phyloP scores from a whole-genome alignment of 2,888 invertebrate genomes.

The Ichneumoninae sp. region DNA sequence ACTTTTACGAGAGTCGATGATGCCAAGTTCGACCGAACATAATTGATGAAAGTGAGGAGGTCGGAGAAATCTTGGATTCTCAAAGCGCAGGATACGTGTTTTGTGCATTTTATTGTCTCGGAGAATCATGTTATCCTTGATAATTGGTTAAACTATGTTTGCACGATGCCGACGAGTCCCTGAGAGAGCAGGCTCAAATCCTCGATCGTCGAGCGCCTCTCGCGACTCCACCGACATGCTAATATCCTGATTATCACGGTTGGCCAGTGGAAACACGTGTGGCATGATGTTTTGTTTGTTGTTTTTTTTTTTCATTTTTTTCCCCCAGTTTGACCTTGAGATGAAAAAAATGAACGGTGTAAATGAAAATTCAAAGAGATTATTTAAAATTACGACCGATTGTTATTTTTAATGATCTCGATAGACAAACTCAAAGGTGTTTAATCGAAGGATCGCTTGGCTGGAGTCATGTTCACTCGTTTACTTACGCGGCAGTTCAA shows the following conservation, averaged over 20 bases:
- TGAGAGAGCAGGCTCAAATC: not conserved
- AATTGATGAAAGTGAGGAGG: not conserved
- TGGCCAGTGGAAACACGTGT: not conserved
- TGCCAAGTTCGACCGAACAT: not conserved
- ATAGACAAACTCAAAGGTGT: not conserved
- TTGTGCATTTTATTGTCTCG: not conserved
- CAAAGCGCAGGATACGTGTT: not conserved
- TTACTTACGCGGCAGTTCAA: too few species aligned
- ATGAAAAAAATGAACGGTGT: not conserved
- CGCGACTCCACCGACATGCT: conserved; percentile 4
- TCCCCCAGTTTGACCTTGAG: not conserved
- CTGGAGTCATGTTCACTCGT: too few species aligned
- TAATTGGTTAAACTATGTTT: conserved; percentile 44
- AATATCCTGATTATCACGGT: conserved; percentile 18
- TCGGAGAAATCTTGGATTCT: not conserved
- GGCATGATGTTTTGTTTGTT: not conserved
- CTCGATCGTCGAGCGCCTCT: conserved; percentile 1
- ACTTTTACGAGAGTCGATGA: too few species aligned
- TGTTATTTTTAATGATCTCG: not conserved
- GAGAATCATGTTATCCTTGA: conserved; percentile 52
- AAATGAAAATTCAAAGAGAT: not conserved
- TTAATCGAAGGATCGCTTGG: too few species aligned
- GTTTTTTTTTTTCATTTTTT: not conserved
- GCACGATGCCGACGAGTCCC: conserved; percentile 34
- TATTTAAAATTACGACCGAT: not conserved